These are phyloP conservation scores for Gallinago stenura DNA, from an alignment of 2,797 vertebrate species.

Conservation along the genomic window DNA sequence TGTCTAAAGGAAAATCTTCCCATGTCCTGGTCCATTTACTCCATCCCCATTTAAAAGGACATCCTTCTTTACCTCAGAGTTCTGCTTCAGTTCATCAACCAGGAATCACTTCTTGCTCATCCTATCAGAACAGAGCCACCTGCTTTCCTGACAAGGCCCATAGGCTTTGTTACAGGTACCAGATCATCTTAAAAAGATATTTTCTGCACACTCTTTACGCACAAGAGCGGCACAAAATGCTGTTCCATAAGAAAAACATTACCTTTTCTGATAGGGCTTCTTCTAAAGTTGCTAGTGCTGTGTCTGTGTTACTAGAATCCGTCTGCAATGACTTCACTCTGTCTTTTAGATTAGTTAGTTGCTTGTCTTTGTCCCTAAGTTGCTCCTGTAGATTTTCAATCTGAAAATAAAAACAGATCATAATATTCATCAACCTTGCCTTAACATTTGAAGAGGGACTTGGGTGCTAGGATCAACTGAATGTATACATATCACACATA, in stretches of 20 bases:
- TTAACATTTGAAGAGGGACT: background rate
- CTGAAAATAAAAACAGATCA: conserved; percentile 74
- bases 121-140: background rate
- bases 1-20: background rate
- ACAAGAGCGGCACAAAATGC: background rate
- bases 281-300: conserved; percentile 94
- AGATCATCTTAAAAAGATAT: background rate
- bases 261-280: conserved; percentile 98
- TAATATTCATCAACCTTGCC: background rate
- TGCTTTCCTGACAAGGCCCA: background rate
- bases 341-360: conserved; percentile 95
- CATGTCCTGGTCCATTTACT: background rate
- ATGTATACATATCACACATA: background rate
- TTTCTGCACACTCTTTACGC: background rate
- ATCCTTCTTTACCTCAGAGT: background rate
- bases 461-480: background rate
- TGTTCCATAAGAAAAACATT: background rate
- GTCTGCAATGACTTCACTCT: conserved; percentile 96
- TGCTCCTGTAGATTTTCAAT: conserved; percentile 96
- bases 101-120: background rate
- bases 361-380: conserved; percentile 97
- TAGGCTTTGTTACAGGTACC: background rate
- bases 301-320: conserved; percentile 98
- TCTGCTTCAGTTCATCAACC: background rate
- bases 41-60: rapidly evolving